Evolutionary conservation across 2,888 invertebrate genomes (phyloP).

Genomic region (Athripsodes cinereus): DNA sequence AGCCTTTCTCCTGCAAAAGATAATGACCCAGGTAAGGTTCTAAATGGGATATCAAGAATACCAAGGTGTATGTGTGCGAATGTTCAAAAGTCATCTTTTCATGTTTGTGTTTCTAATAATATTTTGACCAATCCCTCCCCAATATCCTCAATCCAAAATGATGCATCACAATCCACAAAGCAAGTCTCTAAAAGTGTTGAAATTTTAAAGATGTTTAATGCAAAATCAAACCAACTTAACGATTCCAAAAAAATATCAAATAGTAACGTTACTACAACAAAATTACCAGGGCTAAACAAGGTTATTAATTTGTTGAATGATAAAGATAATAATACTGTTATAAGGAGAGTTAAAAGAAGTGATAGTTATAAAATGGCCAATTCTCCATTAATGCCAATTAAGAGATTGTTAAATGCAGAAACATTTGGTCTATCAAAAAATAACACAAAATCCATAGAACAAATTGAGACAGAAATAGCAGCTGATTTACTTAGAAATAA

Average conservation of each 20-base stretch:
- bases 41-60: slow-evolving; percentile 30
- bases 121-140: slow-evolving; percentile 22
- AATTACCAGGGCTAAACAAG: slow-evolving; percentile 22
- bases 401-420: slow-evolving; percentile 52
- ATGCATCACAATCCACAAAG: slow-evolving; percentile 20
- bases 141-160: background rate
- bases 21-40: slow-evolving; percentile 64
- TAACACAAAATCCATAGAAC: slow-evolving; percentile 49
- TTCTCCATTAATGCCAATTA: slow-evolving; percentile 60
- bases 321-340: slow-evolving; percentile 32
- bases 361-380: slow-evolving; percentile 82
- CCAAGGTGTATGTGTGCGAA: slow-evolving; percentile 24
- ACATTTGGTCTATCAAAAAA: slow-evolving; percentile 42
- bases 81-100: slow-evolving; percentile 17
- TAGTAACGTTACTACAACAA: slow-evolving; percentile 9
- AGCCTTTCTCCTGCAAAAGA: slow-evolving; percentile 55
- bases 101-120: slow-evolving; percentile 28
- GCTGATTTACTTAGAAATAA: slow-evolving; percentile 59
- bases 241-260: slow-evolving; percentile 25
- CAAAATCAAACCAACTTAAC: slow-evolving; percentile 35
- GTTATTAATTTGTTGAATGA: slow-evolving; percentile 29
- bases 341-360: slow-evolving; percentile 63
- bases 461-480: slow-evolving; percentile 56
- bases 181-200: slow-evolving; percentile 38
- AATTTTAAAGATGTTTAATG: slow-evolving; percentile 45